Evolutionary conservation across 2,888 invertebrate genomes (phyloP).

Genomic region (Stenchaetothrips biformis): DNA sequence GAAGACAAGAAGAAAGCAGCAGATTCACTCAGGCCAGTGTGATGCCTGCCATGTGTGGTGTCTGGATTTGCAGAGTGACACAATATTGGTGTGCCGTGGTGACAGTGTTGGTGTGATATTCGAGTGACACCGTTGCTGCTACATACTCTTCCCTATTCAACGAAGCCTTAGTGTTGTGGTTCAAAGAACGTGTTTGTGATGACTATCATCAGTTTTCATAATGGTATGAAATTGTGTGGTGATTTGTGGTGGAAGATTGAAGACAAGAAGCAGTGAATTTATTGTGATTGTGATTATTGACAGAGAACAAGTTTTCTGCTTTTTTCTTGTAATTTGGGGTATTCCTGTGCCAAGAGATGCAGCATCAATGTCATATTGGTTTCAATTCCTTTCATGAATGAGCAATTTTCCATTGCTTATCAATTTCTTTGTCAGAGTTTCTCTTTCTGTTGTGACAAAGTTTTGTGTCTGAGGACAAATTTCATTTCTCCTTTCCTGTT

Average conservation of each 20-base stretch:
- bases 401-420: too few species aligned
- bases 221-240: constrained; percentile 45
- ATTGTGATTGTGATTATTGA: background rate
- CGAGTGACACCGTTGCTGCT: background rate
- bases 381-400: background rate
- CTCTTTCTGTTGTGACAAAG: background rate
- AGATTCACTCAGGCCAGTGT: background rate
- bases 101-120: constrained; percentile 4
- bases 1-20: constrained; percentile 21
- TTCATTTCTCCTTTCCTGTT: constrained; percentile 1
- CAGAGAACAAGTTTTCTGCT: too few species aligned
- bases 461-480: background rate
- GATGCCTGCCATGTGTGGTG: background rate
- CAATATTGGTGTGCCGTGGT: background rate
- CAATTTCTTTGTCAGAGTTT: too few species aligned
- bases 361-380: background rate
- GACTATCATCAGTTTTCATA: constrained; percentile 42
- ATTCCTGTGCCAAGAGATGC: background rate
- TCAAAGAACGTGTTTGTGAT: constrained; percentile 57
- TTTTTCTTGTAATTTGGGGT: background rate
- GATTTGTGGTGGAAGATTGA: constrained; percentile 43
- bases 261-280: background rate
- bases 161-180: constrained; percentile 50
- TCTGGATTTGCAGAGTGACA: background rate
- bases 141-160: background rate